Conservation (phyloP, 2,888 invertebrate genomes). For the Unio delphinus region DNA sequence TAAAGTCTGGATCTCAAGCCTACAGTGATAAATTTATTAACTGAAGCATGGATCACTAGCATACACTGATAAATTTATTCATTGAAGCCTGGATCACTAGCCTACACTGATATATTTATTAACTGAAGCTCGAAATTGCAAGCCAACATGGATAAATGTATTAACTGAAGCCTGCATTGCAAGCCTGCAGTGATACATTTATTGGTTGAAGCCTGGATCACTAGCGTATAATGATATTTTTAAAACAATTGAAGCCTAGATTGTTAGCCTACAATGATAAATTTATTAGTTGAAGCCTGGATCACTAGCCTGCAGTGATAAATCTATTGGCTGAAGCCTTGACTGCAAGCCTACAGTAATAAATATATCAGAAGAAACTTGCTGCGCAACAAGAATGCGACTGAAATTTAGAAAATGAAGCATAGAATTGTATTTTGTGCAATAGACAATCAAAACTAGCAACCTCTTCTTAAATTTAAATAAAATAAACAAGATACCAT, state of each 20-base stretch:
- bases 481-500: no score
- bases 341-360: constrained; percentile 38
- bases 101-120: constrained; percentile 53
- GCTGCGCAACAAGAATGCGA: neutral
- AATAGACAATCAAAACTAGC: no score
- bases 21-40: constrained; percentile 51
- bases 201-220: constrained; percentile 33
- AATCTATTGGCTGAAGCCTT: constrained; percentile 46
- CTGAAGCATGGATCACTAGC: constrained; percentile 22
- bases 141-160: constrained; percentile 38
- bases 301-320: constrained; percentile 39
- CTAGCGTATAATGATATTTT: constrained; percentile 36
- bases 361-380: constrained; percentile 11
- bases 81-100: constrained; percentile 24
- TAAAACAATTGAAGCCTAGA: constrained; percentile 14
- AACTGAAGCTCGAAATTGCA: constrained; percentile 25
- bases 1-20: constrained; percentile 32
- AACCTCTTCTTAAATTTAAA: no score
- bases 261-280: constrained; percentile 40
- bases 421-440: no score
- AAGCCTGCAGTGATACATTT: constrained; percentile 51
- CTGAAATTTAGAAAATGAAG: no score
- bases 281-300: constrained; percentile 47
- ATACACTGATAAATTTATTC: constrained; percentile 40
- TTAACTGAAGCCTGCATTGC: no score